Evolutionary conservation across 2,888 invertebrate genomes (phyloP).

Genomic region (Dasysyrphus albostriatus): DNA sequence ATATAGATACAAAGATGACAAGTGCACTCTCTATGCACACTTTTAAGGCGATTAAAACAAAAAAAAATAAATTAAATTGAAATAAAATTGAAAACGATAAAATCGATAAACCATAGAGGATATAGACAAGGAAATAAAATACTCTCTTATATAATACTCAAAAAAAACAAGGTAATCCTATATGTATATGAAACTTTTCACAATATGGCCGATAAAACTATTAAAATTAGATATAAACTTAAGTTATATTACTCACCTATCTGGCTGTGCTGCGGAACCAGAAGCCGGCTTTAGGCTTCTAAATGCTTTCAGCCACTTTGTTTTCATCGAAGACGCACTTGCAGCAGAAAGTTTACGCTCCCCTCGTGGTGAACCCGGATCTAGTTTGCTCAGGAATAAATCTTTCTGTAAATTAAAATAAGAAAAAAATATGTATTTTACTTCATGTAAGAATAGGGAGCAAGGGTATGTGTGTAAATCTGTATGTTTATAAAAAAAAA

Average conservation of each 20-base stretch:
- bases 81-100: constrained; percentile 39
- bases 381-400: constrained; percentile 91
- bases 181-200: constrained; percentile 20
- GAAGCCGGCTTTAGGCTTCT: constrained; percentile 95
- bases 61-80: constrained; percentile 5
- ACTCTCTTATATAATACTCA: not conserved
- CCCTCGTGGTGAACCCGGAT: constrained; percentile 87
- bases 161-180: not conserved
- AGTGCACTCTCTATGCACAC: constrained; percentile 55
- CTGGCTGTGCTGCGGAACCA: constrained; percentile 85
- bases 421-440: constrained; percentile 23
- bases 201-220: constrained; percentile 36
- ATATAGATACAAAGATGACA: constrained; percentile 26
- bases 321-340: constrained; percentile 95
- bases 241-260: constrained; percentile 86
- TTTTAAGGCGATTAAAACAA: constrained; percentile 48
- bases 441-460: not conserved
- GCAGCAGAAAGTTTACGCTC: constrained; percentile 94
- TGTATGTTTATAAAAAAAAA: not conserved
- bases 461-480: not conserved
- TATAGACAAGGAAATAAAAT: not conserved
- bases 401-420: constrained; percentile 88
- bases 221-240: constrained; percentile 27
- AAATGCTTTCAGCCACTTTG: constrained; percentile 98
- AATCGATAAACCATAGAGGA: constrained; percentile 47